Evolutionary conservation across 2,888 invertebrate genomes (phyloP).

Genomic region (Bombylius major): DNA sequence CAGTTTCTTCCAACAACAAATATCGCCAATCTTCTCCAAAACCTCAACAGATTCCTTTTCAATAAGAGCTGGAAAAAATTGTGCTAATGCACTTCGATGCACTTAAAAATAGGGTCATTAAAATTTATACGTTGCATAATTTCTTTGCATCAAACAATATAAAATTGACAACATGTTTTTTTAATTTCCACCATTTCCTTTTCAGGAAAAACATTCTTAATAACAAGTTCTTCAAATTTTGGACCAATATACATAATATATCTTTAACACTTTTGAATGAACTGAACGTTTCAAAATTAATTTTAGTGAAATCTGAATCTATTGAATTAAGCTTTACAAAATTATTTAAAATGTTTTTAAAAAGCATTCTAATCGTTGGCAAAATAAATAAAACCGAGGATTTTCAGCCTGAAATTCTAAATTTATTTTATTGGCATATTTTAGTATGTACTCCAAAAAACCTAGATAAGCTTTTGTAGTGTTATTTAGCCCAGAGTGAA

Average conservation of each 20-base stretch:
- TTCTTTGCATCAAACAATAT: not conserved
- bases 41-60: not conserved
- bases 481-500: no score
- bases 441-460: no score
- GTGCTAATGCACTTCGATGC: not conserved
- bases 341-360: constrained; percentile 5
- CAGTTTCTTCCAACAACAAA: not conserved
- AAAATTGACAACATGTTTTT: not conserved
- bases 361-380: not conserved
- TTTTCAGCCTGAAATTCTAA: constrained; percentile 6
- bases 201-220: not conserved
- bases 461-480: no score
- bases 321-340: constrained; percentile 1
- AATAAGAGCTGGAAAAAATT: not conserved
- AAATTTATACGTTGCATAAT: not conserved
- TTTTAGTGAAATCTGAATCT: not conserved
- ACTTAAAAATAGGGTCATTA: not conserved
- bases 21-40: not conserved
- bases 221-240: constrained; percentile 6
- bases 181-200: constrained; percentile 1
- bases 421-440: no score
- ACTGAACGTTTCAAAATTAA: not conserved
- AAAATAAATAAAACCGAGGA: constrained; percentile 1
- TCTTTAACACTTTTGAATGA: not conserved
- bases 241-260: constrained; percentile 8